Evolutionary conservation across 64 coral and sea anemone genomes (phyloP).

Genomic region (Exaiptasia diaphana): DNA sequence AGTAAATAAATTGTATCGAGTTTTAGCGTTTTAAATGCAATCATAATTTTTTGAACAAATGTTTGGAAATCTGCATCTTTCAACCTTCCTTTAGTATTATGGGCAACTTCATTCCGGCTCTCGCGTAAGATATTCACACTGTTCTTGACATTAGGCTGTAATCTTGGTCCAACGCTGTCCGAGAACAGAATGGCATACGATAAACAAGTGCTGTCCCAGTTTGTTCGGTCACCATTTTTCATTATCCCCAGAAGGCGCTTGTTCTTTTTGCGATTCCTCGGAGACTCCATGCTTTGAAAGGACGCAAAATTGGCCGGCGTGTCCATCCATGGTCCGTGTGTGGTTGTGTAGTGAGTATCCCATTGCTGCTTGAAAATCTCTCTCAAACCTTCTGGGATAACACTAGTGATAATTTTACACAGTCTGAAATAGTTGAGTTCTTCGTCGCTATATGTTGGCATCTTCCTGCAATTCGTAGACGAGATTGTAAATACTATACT

Average conservation of each 20-base stretch:
- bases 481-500: too few species aligned
- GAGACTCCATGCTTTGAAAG: not conserved
- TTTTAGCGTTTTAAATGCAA: constrained; percentile 2
- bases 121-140: constrained; percentile 4
- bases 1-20: not conserved
- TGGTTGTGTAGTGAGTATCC: constrained; percentile 20
- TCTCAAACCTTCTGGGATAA: not conserved
- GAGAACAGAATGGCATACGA: constrained; percentile 47
- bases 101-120: constrained; percentile 20
- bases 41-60: not conserved
- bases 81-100: not conserved
- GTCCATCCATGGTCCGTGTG: constrained; percentile 18
- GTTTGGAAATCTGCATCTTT: not conserved
- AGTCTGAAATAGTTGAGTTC: not conserved
- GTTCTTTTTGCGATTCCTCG: not conserved
- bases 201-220: constrained; percentile 37
- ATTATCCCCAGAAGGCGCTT: not conserved
- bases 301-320: not conserved
- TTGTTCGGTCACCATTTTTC: not conserved
- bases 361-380: constrained; percentile 30
- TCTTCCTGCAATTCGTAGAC: too few species aligned
- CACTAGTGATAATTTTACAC: not conserved
- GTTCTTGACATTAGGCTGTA: not conserved
- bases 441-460: too few species aligned
- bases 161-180: not conserved